Percentiles rank a stretch among this genome's conserved stretches.
Evolutionary conservation across 2,797 vertebrate species (phyloP).

Genomic region (Trachops cirrhosus): DNA sequence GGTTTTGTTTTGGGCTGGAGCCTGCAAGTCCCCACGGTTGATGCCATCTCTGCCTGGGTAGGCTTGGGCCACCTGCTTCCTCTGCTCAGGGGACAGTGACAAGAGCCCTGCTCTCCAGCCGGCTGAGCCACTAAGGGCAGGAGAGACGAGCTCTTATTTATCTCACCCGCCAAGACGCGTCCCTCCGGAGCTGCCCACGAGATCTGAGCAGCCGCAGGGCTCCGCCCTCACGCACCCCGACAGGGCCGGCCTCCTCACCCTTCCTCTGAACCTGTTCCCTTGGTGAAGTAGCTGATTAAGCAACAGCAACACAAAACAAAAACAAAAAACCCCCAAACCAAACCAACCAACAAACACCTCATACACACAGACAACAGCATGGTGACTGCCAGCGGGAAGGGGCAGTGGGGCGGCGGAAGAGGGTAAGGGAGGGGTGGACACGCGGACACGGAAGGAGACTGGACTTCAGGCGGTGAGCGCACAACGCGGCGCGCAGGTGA

Average conservation of each 20-base stretch:
- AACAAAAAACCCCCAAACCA: too few relatives aligned
- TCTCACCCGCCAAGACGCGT: neutral
- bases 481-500: too few relatives aligned
- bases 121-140: neutral
- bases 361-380: neutral
- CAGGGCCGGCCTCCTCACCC: neutral
- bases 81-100: neutral
- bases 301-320: neutral
- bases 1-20: neutral
- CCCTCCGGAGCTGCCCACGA: neutral
- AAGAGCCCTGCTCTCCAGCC: neutral
- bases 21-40: neutral
- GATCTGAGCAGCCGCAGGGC: neutral
- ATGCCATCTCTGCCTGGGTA: neutral
- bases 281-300: neutral
- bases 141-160: neutral
- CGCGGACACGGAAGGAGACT: too few relatives aligned
- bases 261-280: neutral
- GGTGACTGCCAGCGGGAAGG: neutral
- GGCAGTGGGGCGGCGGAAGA: neutral
- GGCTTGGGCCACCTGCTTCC: neutral
- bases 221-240: accelerated
- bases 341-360: neutral
- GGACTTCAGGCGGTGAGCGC: neutral
- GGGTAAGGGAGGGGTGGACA: too few relatives aligned